Conservation (phyloP, 2,888 invertebrate species). For the Galeopsomyia nigrocyanea region DNA sequence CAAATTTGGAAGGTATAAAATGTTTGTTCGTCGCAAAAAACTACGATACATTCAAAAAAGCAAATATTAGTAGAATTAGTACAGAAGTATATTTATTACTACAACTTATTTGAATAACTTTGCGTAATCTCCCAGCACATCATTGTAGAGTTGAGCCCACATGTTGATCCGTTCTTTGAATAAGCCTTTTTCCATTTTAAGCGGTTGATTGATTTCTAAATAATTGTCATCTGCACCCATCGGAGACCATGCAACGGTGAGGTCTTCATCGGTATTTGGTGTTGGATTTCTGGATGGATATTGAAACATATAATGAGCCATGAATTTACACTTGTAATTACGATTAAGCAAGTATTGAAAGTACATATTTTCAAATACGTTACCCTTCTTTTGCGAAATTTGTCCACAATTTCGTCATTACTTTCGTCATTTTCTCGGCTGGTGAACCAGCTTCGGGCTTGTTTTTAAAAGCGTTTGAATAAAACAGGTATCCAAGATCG, state of each 20-base stretch:
- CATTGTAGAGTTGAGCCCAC: slow-evolving; percentile 68
- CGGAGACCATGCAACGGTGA: slow-evolving; percentile 67
- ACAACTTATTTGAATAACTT: slow-evolving; percentile 51
- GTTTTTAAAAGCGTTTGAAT: slow-evolving; percentile 63
- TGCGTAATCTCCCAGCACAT: slow-evolving; percentile 53
- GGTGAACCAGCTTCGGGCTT: slow-evolving; percentile 61
- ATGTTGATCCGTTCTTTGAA: slow-evolving; percentile 66
- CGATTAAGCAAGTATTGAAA: background rate
- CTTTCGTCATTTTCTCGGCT: slow-evolving; percentile 62
- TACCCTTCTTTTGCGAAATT: slow-evolving; percentile 70
- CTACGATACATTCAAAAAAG: no score
- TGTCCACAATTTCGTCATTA: slow-evolving; percentile 69
- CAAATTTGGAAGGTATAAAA: no score
- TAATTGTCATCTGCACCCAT: slow-evolving; percentile 63
- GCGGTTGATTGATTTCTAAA: slow-evolving; percentile 63
- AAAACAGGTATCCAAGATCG: slow-evolving; percentile 70
- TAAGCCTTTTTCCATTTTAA: slow-evolving; percentile 60
- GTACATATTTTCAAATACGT: slow-evolving; percentile 41
- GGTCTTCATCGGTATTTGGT: slow-evolving; percentile 59
- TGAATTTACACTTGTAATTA: slow-evolving; percentile 8
- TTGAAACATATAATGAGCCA: background rate
- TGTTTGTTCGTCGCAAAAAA: no score
- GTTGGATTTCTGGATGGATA: slow-evolving; percentile 64
- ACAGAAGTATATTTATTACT: background rate
- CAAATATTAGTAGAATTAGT: background rate